A percentile compares a stretch with the other conserved stretches of the same genome.
Conservation (phyloP, 2,113 vertebrate genomes). For the Eudyptes chrysolophus region DNA sequence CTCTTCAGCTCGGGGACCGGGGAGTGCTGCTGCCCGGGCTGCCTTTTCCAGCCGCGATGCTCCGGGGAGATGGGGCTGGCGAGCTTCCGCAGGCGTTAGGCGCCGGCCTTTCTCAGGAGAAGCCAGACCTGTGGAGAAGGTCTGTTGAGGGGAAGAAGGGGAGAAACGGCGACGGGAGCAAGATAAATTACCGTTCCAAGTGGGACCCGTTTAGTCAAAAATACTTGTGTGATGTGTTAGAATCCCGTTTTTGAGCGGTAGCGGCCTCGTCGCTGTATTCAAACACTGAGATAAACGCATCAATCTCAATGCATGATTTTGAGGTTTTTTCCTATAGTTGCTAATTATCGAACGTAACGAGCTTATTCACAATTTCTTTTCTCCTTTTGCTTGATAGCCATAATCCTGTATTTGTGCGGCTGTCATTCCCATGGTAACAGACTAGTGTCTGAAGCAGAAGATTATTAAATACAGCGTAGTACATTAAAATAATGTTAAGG, state of each 20-base stretch:
- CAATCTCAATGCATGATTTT: conserved; percentile 65
- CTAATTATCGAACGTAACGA: conserved; percentile 75
- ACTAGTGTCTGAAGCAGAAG: conserved; percentile 73
- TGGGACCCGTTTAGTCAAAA: not conserved
- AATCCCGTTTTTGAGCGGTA: conserved; percentile 43
- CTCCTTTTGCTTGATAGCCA: conserved; percentile 67
- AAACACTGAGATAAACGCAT: conserved; percentile 63
- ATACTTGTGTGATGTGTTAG: not conserved
- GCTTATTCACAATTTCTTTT: conserved; percentile 74
- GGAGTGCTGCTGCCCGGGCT: not conserved
- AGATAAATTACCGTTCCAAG: not conserved
- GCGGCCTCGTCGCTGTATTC: conserved; percentile 37
- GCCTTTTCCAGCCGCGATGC: rapidly evolving
- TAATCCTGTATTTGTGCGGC: conserved; percentile 71
- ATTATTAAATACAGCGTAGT: conserved; percentile 76
- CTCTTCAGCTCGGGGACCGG: rapidly evolving
- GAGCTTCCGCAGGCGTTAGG: rapidly evolving
- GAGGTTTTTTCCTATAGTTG: conserved; percentile 29
- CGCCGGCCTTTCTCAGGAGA: not conserved
- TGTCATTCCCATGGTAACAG: conserved; percentile 80
- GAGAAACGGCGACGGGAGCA: rapidly evolving
- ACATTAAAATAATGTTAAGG: conserved; percentile 77
- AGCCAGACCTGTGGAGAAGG: rapidly evolving
- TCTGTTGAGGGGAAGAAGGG: not conserved
- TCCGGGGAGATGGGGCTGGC: rapidly evolving